These are phyloP conservation scores for Leptinotarsa texana DNA, from an alignment of 1,140 invertebrate genomes.

Conservation along the genomic window DNA sequence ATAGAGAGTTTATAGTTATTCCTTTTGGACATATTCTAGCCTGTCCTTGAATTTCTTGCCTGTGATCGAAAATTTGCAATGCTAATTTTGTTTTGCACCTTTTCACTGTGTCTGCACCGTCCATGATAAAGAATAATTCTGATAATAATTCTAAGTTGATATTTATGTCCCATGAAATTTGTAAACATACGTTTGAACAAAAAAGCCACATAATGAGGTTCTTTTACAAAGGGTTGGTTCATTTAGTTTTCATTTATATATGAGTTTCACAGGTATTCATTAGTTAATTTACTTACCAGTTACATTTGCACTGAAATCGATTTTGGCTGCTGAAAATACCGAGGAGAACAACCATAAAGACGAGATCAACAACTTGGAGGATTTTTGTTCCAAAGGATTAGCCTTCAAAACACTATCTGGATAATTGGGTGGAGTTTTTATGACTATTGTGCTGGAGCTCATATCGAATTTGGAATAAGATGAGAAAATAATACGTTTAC, in stretches of 20 bases:
- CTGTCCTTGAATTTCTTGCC: too few relatives aligned
- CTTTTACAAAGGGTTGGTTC: too few relatives aligned
- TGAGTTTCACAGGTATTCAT: too few relatives aligned
- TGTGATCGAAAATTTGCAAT: not conserved
- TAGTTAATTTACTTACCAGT: slow-evolving; percentile 25
- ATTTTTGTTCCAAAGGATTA: slow-evolving; percentile 12
- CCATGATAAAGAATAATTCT: too few relatives aligned
- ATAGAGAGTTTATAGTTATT: not conserved
- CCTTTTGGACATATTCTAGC: too few relatives aligned
- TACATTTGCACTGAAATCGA: slow-evolving; percentile 34
- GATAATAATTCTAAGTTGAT: too few relatives aligned
- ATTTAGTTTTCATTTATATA: too few relatives aligned
- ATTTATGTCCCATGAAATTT: too few relatives aligned
- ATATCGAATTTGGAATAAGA: slow-evolving; percentile 23
- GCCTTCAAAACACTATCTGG: slow-evolving; percentile 16
- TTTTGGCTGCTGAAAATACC: slow-evolving; percentile 38
- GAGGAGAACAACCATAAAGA: slow-evolving; percentile 37
- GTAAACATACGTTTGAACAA: too few relatives aligned
- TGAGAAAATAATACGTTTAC: slow-evolving; percentile 13
- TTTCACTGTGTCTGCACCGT: too few relatives aligned
- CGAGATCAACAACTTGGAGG: slow-evolving; percentile 2
- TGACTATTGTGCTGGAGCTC: slow-evolving; percentile 32
- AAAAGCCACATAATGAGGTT: too few relatives aligned
- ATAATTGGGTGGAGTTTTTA: slow-evolving; percentile 23
- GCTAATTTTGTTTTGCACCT: not conserved